Conservation (phyloP, 2,888 invertebrate species). For the Perdita meconis region DNA sequence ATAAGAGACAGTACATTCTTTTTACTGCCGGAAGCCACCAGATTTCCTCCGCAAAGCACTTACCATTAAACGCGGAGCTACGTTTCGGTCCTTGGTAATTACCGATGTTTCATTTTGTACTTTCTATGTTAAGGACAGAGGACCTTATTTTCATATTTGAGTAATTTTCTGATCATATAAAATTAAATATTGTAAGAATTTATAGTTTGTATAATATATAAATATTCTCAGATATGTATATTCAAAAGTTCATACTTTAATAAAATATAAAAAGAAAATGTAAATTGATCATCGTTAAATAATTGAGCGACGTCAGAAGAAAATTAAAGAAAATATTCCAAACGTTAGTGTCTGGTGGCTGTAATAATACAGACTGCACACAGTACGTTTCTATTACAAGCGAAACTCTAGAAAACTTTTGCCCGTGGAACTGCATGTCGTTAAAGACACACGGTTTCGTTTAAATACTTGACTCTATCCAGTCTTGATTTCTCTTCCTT, state of each 20-base stretch:
- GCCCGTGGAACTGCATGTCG: slow-evolving; percentile 57
- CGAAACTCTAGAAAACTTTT: slow-evolving; percentile 48
- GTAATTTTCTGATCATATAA: no score
- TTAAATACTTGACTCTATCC: slow-evolving; percentile 58
- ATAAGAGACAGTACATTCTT: not conserved
- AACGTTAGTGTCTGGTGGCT: slow-evolving; percentile 36
- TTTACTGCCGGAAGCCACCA: not conserved
- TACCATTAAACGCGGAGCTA: slow-evolving; percentile 6
- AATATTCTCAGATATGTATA: no score
- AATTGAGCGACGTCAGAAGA: slow-evolving; percentile 14
- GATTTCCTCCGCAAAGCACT: not conserved
- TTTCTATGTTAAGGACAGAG: not conserved
- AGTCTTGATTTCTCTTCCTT: slow-evolving; percentile 55
- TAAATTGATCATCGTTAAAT: slow-evolving; percentile 29
- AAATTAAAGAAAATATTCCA: slow-evolving; percentile 47
- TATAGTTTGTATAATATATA: no score
- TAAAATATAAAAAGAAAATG: slow-evolving; percentile 12
- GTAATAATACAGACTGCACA: slow-evolving; percentile 52
- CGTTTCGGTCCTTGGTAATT: slow-evolving; percentile 6
- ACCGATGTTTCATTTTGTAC: not conserved
- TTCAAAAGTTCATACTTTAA: no score
- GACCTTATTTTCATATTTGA: no score
- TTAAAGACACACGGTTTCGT: slow-evolving; percentile 66
- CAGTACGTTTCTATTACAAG: slow-evolving; percentile 53
- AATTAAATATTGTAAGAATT: no score